These are phyloP conservation scores for Takifugu rubripes DNA, from an alignment of 2,797 vertebrate genomes.

Conservation along the genomic window DNA sequence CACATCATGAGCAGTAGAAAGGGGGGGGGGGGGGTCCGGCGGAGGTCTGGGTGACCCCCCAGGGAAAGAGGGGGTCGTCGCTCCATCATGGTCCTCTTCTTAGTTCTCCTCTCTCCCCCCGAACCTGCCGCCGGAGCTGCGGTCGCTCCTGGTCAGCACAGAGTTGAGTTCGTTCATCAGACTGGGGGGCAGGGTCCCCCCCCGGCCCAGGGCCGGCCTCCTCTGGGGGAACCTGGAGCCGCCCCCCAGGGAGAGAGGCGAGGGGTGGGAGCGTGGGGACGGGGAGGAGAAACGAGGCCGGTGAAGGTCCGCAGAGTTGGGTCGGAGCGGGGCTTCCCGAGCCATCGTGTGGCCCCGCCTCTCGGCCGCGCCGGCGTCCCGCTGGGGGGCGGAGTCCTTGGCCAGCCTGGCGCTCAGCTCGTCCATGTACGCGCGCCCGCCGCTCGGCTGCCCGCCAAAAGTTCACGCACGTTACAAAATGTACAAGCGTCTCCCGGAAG, in stretches of 20 bases:
- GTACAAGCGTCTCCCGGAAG: too few relatives aligned
- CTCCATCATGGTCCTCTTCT: not conserved
- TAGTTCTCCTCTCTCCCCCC: slow-evolving; percentile 27
- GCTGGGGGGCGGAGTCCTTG: slow-evolving; percentile 43
- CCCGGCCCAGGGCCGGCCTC: slow-evolving; percentile 27
- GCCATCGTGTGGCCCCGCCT: slow-evolving; percentile 56
- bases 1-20: not conserved
- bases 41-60: slow-evolving; percentile 47
- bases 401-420: slow-evolving; percentile 21
- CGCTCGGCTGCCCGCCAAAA: slow-evolving; percentile 5
- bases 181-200: slow-evolving; percentile 71
- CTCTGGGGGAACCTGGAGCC: slow-evolving; percentile 17
- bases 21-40: slow-evolving; percentile 50
- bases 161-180: slow-evolving; percentile 84
- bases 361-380: slow-evolving; percentile 58
- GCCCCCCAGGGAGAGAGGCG: slow-evolving; percentile 3
- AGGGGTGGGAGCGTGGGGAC: slow-evolving; percentile 4
- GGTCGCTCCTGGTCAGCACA: slow-evolving; percentile 80
- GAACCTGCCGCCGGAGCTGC: slow-evolving; percentile 24
- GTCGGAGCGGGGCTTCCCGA: slow-evolving; percentile 20
- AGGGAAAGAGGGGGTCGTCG: slow-evolving; percentile 10
- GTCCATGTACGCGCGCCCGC: slow-evolving; percentile 35
- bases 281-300: slow-evolving; percentile 11
- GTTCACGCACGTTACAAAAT: too few relatives aligned
- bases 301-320: slow-evolving; percentile 17